Base-by-base conservation (phyloP, 1,140 invertebrate genomes). In the Tribolium madens region DNA sequence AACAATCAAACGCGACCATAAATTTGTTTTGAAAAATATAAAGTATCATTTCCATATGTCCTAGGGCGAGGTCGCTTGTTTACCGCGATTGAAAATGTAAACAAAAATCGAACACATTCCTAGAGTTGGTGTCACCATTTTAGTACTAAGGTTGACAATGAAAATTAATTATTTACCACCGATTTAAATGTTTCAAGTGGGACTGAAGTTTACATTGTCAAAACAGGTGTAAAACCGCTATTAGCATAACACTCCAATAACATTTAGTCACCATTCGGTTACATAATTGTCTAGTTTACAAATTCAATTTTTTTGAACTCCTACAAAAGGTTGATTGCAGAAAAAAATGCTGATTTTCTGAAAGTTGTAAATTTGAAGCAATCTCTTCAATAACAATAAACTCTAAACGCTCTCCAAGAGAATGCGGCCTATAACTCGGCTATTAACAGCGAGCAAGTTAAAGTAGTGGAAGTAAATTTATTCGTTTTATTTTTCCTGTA, bases 401-500 rank as follows among this genome's bases (percentile, higher is more conserved):
- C 57, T 64, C 1, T 64, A 33, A 33, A 21, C 10, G 52, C 52
- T 57, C 52, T 57, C 15, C 2, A 57, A 64, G 57, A 64, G 57
- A 64, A 64, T 64, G 57, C 57, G 26, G 57, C 31, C 57, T 64
- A 33, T 64, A 64, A 64, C 21, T 64, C 57, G 57, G 26, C 57
- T 64, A 64, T 64, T 64, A 64, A 64, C 57, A 14, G 57, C 57
- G n/a, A 36, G 57, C 57, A 64, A 33, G 26, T 64, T 64, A 64
- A 64, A 26, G 57, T 64, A 42, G 57, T 64, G 26, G 57, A 64
- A 64, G 57, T 64, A 64, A 64, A 64, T 64, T 64, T 64, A 33
- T 64, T 64, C 57, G n/a, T 64, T 64, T 64, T 64, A 64, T 64
- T 64, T 64, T 33, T 64, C 57, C 57, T 64, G 57, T 64, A 13